Conservation (phyloP, 2,797 vertebrate species). For the Oreochromis mossambicus region DNA sequence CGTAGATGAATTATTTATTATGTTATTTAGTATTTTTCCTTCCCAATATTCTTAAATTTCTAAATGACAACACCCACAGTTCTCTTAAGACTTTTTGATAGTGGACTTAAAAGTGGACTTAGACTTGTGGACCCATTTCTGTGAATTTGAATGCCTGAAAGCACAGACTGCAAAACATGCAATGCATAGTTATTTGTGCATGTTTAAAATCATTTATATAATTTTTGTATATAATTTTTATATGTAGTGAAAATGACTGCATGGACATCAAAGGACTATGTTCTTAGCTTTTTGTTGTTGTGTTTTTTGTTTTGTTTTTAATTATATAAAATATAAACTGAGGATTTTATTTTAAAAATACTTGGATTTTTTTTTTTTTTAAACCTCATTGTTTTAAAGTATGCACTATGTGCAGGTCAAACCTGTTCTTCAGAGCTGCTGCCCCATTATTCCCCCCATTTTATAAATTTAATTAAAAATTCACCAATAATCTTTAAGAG, state of each 20-base stretch:
- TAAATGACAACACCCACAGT: not conserved
- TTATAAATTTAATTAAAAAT: not conserved
- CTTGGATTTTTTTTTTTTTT: conserved; percentile 18
- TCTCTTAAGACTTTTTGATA: conserved; percentile 57
- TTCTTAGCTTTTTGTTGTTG: not conserved
- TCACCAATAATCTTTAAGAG: not conserved
- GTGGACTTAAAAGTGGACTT: conserved; percentile 61
- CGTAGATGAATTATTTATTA: not conserved
- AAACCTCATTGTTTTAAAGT: conserved; percentile 55
- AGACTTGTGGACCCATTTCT: conserved; percentile 45
- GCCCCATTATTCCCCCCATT: not conserved
- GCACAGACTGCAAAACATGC: conserved; percentile 31
- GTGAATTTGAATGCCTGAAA: conserved; percentile 31
- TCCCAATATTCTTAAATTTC: not conserved
- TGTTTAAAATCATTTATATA: not conserved
- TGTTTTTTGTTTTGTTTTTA: not conserved
- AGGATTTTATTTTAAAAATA: not conserved
- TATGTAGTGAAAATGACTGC: conserved; percentile 20
- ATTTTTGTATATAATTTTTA: not conserved
- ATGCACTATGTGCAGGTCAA: conserved; percentile 60
- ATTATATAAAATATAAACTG: not conserved
- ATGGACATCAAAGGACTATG: conserved; percentile 72
- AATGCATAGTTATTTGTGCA: not conserved
- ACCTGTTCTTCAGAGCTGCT: conserved; percentile 28
- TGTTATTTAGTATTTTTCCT: not conserved